A percentile compares a stretch with the other conserved stretches of the same genome.
These are phyloP conservation scores for Botia kubotai DNA, from an alignment of 2,797 vertebrate genomes.

Conservation along the genomic window DNA sequence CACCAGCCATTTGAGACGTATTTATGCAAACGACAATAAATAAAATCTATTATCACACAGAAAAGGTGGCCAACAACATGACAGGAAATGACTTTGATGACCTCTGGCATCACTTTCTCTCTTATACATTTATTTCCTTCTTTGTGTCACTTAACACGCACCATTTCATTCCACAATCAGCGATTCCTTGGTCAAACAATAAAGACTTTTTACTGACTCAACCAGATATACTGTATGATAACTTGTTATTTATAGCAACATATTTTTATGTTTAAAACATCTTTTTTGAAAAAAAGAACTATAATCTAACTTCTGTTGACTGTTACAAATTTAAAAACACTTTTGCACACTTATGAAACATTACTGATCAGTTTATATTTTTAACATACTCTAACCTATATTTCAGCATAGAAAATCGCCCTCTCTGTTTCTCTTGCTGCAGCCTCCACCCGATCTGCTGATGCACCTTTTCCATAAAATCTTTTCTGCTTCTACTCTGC, in stretches of 20 bases:
- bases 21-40: no score
- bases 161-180: not conserved
- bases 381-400: not conserved
- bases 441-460: not conserved
- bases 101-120: conserved; percentile 5
- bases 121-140: not conserved
- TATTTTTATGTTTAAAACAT: no score
- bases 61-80: not conserved
- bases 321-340: no score
- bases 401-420: not conserved
- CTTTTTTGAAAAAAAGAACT: no score
- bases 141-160: not conserved
- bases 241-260: no score
- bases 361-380: not conserved
- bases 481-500: not conserved
- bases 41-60: no score
- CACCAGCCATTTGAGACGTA: no score
- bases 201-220: no score
- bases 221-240: no score
- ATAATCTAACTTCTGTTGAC: no score
- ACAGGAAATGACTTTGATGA: not conserved
- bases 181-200: no score
- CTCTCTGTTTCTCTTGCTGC: not conserved
- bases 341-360: no score
- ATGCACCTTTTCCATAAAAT: not conserved